Base-by-base conservation (phyloP, 1,140 invertebrate genomes). In the Papilio dardanus region DNA sequence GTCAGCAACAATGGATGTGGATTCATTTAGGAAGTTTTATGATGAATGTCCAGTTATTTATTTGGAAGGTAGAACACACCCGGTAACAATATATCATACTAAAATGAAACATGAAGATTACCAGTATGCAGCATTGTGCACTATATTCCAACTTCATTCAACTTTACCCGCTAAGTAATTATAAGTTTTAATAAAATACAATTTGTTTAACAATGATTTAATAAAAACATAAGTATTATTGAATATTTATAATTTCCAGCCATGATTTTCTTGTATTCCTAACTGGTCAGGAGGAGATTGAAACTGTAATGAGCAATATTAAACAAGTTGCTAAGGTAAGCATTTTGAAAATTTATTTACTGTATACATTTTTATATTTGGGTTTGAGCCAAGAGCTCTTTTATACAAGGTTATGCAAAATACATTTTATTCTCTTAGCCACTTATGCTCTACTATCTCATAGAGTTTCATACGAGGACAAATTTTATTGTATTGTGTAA, bases 231-330 rank as follows among this genome's bases (percentile, higher is more conserved):
- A 37, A 21, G 6, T 3, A 28, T 28, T 62, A 30, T 28, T 28
- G 24, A 30, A 12, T 54, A 8, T 5, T 62, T 62, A 58, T n/a
- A 54, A 77, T 85, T 85, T 83, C 95, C 94, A 97, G 96, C 83
- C 95, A 97, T 83, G 98, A 99, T 89, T 97, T 99, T 86, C 94
- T 99, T 40, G 97, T 99, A n/a, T 99, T 99, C 94, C 94, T 99
- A 65, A 99, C 99, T 77, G 99, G 99, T 3, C 98, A 99, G 94
- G 99, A 99, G 91, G 99, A 99, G 95, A 99, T 99, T 81, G 98
- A 99, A 94, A 95, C 96, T 3, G 95, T 98, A 75, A 97, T 96
- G 46, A 93, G 95, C 75, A 96, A 96, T 85, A 97, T 98, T 1
- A 94, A 95, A 81, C 95, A 96, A 83, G 95, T 98, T 74, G 95